Evolutionary conservation across 2,888 invertebrate genomes (phyloP).

Genomic region (Myopa testacea): DNA sequence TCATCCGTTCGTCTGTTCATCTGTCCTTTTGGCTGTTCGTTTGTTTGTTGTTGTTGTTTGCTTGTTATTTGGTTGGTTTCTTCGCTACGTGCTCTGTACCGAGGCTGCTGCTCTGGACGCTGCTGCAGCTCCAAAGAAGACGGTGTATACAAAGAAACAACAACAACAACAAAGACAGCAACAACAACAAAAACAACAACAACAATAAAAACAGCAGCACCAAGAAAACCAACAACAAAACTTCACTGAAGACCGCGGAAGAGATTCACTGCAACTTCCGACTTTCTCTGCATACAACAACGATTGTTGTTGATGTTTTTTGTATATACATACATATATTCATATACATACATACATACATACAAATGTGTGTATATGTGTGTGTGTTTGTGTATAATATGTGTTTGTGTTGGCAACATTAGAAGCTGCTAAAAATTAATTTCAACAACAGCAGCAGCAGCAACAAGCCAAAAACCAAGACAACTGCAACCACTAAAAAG

Average conservation of each 20-base stretch:
- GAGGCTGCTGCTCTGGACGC: neutral
- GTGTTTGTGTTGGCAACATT: constrained; percentile 18
- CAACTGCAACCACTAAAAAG: neutral
- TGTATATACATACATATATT: too few species aligned
- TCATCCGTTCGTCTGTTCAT: neutral
- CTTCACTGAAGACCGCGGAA: constrained; percentile 22
- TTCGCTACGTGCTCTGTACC: neutral
- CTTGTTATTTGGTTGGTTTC: neutral
- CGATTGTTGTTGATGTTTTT: constrained; percentile 10
- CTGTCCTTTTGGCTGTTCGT: neutral
- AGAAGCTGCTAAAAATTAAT: constrained; percentile 4
- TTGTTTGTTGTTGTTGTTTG: neutral
- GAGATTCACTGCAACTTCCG: constrained; percentile 38
- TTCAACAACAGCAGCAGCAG: neutral
- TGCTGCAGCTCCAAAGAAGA: neutral
- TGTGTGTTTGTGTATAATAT: neutral
- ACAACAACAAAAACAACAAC: too few species aligned
- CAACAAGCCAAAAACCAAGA: neutral
- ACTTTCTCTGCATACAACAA: constrained; percentile 33
- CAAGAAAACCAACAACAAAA: too few species aligned
- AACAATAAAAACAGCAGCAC: too few species aligned
- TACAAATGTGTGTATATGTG: neutral
- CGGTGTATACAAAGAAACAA: constrained; percentile 14
- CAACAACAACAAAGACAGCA: too few species aligned
- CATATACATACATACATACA: neutral